Evolutionary conservation across 2,797 vertebrate genomes (phyloP).

Genomic region (Spondyliosoma cantharus): DNA sequence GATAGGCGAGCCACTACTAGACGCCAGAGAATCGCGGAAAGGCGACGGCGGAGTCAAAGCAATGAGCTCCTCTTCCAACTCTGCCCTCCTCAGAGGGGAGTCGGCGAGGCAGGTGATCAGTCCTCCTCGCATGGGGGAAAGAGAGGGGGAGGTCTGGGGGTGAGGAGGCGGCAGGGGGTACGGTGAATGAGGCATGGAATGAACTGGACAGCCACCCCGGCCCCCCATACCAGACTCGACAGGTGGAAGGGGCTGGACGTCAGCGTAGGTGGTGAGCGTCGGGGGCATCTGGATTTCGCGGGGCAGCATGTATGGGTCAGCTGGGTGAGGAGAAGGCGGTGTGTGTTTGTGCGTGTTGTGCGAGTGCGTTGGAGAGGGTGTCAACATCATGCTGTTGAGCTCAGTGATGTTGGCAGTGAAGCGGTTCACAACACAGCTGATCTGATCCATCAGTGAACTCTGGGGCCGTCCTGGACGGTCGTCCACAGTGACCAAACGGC

Average conservation of each 20-base stretch:
- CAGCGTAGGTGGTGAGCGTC: conserved; percentile 93
- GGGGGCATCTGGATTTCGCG: conserved; percentile 91
- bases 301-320: conserved; percentile 88
- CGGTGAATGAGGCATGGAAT: conserved; percentile 71
- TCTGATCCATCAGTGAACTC: conserved; percentile 96
- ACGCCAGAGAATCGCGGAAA: conserved; percentile 95
- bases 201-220: conserved; percentile 71
- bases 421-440: conserved; percentile 96
- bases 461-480: conserved; percentile 83
- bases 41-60: conserved; percentile 97
- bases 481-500: conserved; percentile 55
- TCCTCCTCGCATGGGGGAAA: conserved; percentile 75
- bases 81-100: conserved; percentile 85
- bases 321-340: conserved; percentile 73
- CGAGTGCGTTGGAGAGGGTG: conserved; percentile 80
- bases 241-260: conserved; percentile 92
- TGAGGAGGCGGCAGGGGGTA: conserved; percentile 69
- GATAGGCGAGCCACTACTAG: conserved; percentile 90
- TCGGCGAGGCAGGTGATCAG: conserved; percentile 84
- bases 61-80: conserved; percentile 95
- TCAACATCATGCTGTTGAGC: conserved; percentile 97
- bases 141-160: conserved; percentile 66
- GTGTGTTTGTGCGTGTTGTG: conserved; percentile 73
- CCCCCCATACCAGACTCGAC: conserved; percentile 85
- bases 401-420: conserved; percentile 97